Evolutionary conservation across 2,888 invertebrate genomes (phyloP).

Genomic region (Tinea semifulvella): DNA sequence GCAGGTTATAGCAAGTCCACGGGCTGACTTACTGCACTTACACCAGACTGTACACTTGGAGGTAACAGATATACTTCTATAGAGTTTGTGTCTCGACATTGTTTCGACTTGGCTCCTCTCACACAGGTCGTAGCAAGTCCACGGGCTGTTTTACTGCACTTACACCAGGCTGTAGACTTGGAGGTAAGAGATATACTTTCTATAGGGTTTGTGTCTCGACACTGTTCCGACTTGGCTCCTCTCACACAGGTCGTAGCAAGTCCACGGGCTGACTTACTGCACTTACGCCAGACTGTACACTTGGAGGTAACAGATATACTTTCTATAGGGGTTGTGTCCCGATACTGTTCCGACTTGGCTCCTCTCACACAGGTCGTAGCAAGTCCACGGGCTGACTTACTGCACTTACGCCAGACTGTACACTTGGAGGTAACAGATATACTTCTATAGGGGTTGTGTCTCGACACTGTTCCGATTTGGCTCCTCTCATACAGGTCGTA

Average conservation of each 20-base stretch:
- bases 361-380: slow-evolving; percentile 77
- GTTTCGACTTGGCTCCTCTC: slow-evolving; percentile 81
- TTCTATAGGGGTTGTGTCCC: slow-evolving; percentile 84
- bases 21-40: slow-evolving; percentile 62
- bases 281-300: slow-evolving; percentile 68
- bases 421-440: slow-evolving; percentile 66
- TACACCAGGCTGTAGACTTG: slow-evolving; percentile 71
- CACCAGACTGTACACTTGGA: slow-evolving; percentile 70
- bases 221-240: slow-evolving; percentile 81
- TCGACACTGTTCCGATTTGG: slow-evolving; percentile 80
- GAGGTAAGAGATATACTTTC: too few relatives aligned
- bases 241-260: slow-evolving; percentile 73
- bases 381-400: slow-evolving; percentile 54
- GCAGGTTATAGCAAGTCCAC: slow-evolving; percentile 68
- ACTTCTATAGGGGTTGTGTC: slow-evolving; percentile 85
- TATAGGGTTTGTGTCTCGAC: slow-evolving; percentile 83
- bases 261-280: slow-evolving; percentile 56
- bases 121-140: slow-evolving; percentile 71
- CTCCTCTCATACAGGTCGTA: slow-evolving; percentile 76
- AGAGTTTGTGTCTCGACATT: slow-evolving; percentile 84
- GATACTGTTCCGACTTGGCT: slow-evolving; percentile 79
- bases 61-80: slow-evolving; percentile 70
- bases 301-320: slow-evolving; percentile 65
- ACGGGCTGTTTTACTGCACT: slow-evolving; percentile 56
- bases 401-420: slow-evolving; percentile 69